Evolutionary conservation across 2,113 vertebrate genomes (phyloP), one percentile per base, ranked within the genome.

Genomic region (Gorsachius goisagi): DNA sequence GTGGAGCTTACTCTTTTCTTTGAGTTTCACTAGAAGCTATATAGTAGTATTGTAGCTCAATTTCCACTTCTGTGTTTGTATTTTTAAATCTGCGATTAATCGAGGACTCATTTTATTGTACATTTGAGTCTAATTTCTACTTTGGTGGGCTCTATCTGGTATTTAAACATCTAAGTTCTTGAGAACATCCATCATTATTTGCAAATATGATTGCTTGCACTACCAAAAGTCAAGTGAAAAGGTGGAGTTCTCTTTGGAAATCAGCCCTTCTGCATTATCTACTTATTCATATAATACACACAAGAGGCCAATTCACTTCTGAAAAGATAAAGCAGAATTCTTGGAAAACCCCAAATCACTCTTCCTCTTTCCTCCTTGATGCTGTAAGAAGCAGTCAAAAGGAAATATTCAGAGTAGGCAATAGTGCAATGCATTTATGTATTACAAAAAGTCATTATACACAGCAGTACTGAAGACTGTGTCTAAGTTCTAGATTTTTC

Each of bases 1-100:
- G n/a, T n/a, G n/a, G n/a, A n/a, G n/a, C n/a, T n/a, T n/a, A n/a
- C n/a, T n/a, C n/a, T n/a, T n/a, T n/a, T n/a, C n/a, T n/a, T n/a
- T n/a, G n/a, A n/a, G n/a, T n/a, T n/a, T n/a, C n/a, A n/a, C n/a
- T n/a, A n/a, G n/a, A n/a, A n/a, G n/a, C n/a, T n/a, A n/a, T n/a
- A n/a, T n/a, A 74, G 21, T 49, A 74, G 10, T 33, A 77, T 71
- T 94, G 41, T 35, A 85, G 59, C 14, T 88, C n/a, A 50, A 47
- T 88, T 96, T 94, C 55, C 15, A 52, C 14, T 80, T 90, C n/a
- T 62, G n/a, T 93, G 41, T 47, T 93, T 84, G 10, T 14, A 33
- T 85, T 93, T 95, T 76, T 33, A 80, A 94, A 76, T 93, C 63
- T 94, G 35, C 41, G 85, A 59, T 88, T 77, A 83, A 88, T 69